phyloP scores from a whole-genome alignment of 2,888 invertebrate species.

The Melieria crassipennis region DNA sequence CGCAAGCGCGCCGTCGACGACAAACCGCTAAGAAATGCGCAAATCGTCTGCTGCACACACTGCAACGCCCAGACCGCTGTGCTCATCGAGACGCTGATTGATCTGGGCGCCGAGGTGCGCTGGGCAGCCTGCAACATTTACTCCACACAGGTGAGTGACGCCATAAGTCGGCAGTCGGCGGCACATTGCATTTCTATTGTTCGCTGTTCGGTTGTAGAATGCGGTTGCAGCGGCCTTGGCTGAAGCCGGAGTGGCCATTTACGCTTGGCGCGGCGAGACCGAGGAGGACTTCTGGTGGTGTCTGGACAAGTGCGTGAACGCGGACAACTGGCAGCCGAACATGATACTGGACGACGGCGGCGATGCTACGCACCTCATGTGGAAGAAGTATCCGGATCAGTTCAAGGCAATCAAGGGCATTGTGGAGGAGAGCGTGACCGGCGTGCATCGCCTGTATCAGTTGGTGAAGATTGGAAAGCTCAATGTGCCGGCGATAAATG shows the following conservation, averaged over 20 bases:
- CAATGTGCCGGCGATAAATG: conserved; percentile 57
- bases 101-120: conserved; percentile 87
- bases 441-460: conserved; percentile 89
- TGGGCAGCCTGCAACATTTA: conserved; percentile 99
- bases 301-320: conserved; percentile 90
- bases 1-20: conserved; percentile 90
- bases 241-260: conserved; percentile 86
- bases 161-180: no score
- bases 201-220: conserved; percentile 70
- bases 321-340: conserved; percentile 93
- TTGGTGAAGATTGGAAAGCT: conserved; percentile 57
- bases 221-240: conserved; percentile 96
- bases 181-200: no score
- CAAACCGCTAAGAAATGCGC: conserved; percentile 91
- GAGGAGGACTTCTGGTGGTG: conserved; percentile 99
- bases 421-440: conserved; percentile 96
- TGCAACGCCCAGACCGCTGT: conserved; percentile 98
- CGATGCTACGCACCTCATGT: conserved; percentile 93
- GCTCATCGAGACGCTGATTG: conserved; percentile 86
- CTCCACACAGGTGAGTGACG: conserved; percentile 79
- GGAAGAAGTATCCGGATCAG: conserved; percentile 91
- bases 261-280: conserved; percentile 95
- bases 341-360: conserved; percentile 97
- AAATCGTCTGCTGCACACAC: conserved; percentile 96
- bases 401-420: conserved; percentile 94